Conservation (phyloP, 2,888 invertebrate genomes). For the Eilema caniola region DNA sequence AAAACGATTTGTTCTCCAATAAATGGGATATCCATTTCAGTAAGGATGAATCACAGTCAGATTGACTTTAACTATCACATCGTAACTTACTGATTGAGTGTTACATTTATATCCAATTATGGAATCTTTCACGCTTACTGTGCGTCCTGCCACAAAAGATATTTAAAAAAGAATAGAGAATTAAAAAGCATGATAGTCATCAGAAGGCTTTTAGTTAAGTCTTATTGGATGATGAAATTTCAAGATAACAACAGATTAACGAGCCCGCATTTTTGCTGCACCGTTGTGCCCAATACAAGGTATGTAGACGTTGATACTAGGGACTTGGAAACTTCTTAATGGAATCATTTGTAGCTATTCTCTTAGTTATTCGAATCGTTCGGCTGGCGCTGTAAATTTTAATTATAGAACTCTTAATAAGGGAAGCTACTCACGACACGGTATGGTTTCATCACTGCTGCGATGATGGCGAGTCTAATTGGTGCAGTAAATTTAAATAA, state of each 20-base stretch:
- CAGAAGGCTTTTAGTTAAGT: slow-evolving; percentile 26
- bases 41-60: too few relatives aligned
- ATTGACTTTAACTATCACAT: background rate
- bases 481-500: slow-evolving; percentile 86
- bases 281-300: slow-evolving; percentile 28
- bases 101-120: background rate
- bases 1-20: too few relatives aligned
- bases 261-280: slow-evolving; percentile 37
- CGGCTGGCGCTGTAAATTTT: slow-evolving; percentile 73
- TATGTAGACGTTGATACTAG: slow-evolving; percentile 29
- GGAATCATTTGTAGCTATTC: slow-evolving; percentile 64
- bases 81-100: background rate
- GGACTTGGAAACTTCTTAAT: slow-evolving; percentile 51
- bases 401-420: slow-evolving; percentile 85
- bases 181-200: background rate
- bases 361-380: slow-evolving; percentile 66
- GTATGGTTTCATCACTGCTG: slow-evolving; percentile 77
- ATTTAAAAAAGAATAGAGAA: background rate
- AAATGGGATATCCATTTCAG: too few relatives aligned
- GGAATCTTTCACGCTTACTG: background rate
- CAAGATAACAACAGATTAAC: slow-evolving; percentile 23
- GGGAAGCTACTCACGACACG: slow-evolving; percentile 80
- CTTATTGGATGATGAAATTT: slow-evolving; percentile 27
- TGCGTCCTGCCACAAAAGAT: background rate
- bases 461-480: slow-evolving; percentile 85